Percentiles rank a stretch among this genome's conserved stretches.
phyloP scores from a whole-genome alignment of 2,888 invertebrate genomes.

The Drosophila nr. perissopoda region DNA sequence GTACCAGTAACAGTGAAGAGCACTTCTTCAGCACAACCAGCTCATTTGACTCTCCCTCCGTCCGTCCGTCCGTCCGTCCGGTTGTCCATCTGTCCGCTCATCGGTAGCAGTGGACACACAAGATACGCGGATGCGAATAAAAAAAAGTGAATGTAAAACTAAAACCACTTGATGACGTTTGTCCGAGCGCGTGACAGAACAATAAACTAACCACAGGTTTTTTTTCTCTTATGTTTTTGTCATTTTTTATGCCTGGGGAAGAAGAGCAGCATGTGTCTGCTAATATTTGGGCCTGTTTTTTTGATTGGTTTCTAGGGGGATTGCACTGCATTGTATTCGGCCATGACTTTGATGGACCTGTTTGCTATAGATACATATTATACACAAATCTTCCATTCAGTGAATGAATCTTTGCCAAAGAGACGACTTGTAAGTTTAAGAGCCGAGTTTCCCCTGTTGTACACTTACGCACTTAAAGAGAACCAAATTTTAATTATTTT shows the following conservation, averaged over 20 bases:
- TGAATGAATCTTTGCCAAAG: constrained; percentile 44
- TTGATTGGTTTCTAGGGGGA: constrained; percentile 5
- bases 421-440: background rate
- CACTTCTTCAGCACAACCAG: constrained; percentile 64
- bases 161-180: constrained; percentile 68
- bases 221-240: background rate
- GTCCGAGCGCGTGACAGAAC: constrained; percentile 71
- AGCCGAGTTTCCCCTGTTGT: background rate
- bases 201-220: constrained; percentile 56
- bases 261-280: constrained; percentile 54
- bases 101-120: constrained; percentile 43
- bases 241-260: background rate
- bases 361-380: constrained; percentile 11
- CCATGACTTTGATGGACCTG: constrained; percentile 47
- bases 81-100: constrained; percentile 6
- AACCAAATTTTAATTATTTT: too few relatives aligned
- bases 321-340: constrained; percentile 10
- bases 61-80: constrained; percentile 6
- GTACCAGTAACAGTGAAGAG: constrained; percentile 56
- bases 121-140: constrained; percentile 71
- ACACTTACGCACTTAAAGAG: background rate
- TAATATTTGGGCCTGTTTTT: constrained; percentile 38
- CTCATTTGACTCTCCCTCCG: constrained; percentile 8
- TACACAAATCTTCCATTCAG: constrained; percentile 1
- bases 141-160: constrained; percentile 74